Evolutionary conservation across 1,140 invertebrate species (phyloP).

Genomic region (Leptopilina boulardi): DNA sequence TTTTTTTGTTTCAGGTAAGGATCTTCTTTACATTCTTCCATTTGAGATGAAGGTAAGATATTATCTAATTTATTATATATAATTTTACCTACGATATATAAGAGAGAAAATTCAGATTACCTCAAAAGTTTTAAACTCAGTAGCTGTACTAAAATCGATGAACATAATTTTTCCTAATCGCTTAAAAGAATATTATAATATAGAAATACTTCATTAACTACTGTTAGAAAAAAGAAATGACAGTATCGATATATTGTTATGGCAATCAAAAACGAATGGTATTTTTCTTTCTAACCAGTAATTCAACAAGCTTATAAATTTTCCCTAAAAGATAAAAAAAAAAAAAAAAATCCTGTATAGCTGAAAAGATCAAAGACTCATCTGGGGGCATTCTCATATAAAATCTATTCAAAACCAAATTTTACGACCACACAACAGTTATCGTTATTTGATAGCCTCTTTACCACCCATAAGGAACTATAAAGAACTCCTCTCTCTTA

Average conservation of each 20-base stretch:
- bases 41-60: background rate
- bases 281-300: background rate
- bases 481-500: constrained; percentile 18
- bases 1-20: background rate
- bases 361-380: constrained; percentile 3
- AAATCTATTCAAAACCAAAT: constrained; percentile 18
- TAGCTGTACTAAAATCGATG: no score
- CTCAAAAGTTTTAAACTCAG: no score
- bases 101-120: no score
- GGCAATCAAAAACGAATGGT: background rate
- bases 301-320: background rate
- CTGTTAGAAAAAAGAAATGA: no score
- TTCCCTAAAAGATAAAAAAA: background rate
- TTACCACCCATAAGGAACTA: constrained; percentile 21
- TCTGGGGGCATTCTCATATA: background rate
- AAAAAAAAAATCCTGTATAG: background rate
- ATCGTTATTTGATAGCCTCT: constrained; percentile 16
- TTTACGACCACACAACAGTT: constrained; percentile 28
- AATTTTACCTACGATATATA: no score
- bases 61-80: no score
- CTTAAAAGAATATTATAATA: no score
- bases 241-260: background rate
- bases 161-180: no score
- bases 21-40: background rate
- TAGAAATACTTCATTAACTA: no score